A percentile compares a stretch with the other conserved stretches of the same genome.
Evolutionary conservation across 2,888 invertebrate genomes (phyloP).

Genomic region (Ochlodes sylvanus): DNA sequence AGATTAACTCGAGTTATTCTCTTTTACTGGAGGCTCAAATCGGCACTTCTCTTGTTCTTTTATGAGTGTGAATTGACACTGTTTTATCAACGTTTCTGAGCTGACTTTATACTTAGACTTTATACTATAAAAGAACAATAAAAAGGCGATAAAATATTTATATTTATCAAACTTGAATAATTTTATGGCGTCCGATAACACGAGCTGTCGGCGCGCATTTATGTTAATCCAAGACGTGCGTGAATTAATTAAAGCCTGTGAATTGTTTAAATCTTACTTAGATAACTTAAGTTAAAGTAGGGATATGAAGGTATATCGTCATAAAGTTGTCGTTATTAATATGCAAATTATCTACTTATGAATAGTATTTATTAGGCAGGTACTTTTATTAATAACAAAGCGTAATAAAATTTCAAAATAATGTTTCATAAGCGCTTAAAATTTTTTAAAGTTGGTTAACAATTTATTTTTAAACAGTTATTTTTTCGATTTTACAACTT

Average conservation of each 20-base stretch:
- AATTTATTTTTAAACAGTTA: too few relatives aligned
- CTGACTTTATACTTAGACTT: background rate
- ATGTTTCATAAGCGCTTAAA: too few relatives aligned
- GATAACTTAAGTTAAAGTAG: constrained; percentile 13
- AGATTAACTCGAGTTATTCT: too few relatives aligned
- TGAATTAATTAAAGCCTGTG: constrained; percentile 26
- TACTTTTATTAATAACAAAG: too few relatives aligned
- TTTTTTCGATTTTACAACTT: too few relatives aligned
- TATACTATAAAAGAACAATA: constrained; percentile 18
- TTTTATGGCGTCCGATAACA: constrained; percentile 5
- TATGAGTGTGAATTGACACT: constrained; percentile 12
- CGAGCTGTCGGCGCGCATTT: constrained; percentile 3
- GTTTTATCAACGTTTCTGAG: constrained; percentile 23
- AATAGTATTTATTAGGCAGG: too few relatives aligned
- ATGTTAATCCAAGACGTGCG: constrained; percentile 12
- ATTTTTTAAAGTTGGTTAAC: too few relatives aligned
- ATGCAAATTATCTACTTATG: too few relatives aligned
- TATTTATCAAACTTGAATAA: constrained; percentile 13
- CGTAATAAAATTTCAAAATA: too few relatives aligned
- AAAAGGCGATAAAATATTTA: constrained; percentile 9
- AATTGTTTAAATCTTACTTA: constrained; percentile 18
- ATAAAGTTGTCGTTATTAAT: too few relatives aligned
- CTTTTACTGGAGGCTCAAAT: too few relatives aligned
- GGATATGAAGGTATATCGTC: background rate
- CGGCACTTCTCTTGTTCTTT: constrained; percentile 14